These are phyloP conservation scores for Mus spretus DNA, from an alignment of 2,797 vertebrate species.

Conservation along the genomic window DNA sequence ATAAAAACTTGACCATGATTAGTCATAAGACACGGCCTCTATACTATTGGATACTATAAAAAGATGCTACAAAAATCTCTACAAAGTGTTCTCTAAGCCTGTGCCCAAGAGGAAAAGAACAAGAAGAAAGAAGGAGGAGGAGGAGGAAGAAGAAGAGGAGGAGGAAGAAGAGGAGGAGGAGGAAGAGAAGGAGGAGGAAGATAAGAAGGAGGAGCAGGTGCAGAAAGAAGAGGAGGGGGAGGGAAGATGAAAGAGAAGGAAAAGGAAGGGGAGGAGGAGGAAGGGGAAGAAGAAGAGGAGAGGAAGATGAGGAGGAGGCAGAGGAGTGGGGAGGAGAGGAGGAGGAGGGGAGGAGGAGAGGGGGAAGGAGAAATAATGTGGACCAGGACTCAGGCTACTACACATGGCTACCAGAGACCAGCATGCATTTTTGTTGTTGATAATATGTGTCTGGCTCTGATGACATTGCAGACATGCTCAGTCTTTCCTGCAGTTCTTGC, in stretches of 20 bases:
- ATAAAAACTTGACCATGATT: background rate
- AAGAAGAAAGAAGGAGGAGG: background rate
- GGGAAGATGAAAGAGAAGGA: no score
- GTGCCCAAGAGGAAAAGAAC: background rate
- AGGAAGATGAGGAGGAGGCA: background rate
- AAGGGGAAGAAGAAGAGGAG: background rate
- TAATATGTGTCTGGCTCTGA: background rate
- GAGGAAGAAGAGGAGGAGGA: background rate
- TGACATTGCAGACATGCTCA: background rate
- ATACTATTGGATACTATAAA: no score
- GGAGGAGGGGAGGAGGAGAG: no score
- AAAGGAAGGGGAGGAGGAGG: no score
- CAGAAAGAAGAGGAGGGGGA: background rate
- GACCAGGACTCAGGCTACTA: background rate
- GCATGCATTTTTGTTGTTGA: background rate
- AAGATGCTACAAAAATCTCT: background rate
- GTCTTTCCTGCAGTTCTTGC: background rate
- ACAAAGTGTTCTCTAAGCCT: background rate
- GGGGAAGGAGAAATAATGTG: background rate
- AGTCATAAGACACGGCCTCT: background rate
- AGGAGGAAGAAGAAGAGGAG: background rate
- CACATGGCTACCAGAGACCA: background rate
- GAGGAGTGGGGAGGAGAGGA: background rate
- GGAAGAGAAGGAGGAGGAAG: background rate
- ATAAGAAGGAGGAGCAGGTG: background rate